Conservation (phyloP, 2,888 invertebrate genomes). For the Thera obeliscata region DNA sequence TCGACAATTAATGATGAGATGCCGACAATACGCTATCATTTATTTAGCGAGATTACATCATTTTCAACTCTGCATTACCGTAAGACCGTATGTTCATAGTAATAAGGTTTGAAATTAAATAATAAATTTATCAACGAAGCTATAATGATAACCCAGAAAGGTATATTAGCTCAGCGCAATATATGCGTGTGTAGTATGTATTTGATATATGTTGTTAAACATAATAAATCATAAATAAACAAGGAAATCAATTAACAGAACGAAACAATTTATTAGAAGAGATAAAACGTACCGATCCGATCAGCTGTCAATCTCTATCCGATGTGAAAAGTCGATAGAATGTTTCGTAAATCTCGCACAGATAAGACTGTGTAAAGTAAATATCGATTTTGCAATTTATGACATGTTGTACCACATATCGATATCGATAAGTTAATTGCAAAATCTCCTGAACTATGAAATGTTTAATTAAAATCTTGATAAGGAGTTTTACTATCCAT, state of each 20-base stretch:
- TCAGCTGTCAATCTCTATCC: constrained; percentile 57
- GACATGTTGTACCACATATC: constrained; percentile 27
- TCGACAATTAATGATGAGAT: constrained; percentile 58
- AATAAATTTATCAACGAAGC: constrained; percentile 5
- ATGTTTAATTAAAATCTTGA: constrained; percentile 40
- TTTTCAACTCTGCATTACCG: constrained; percentile 10
- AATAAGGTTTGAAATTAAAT: constrained; percentile 23
- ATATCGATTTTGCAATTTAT: constrained; percentile 31
- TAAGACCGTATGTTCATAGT: constrained; percentile 11
- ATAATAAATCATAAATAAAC: constrained; percentile 51
- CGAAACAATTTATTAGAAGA: constrained; percentile 48
- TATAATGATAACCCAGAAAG: constrained; percentile 21
- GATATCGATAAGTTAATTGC: constrained; percentile 25
- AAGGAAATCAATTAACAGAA: constrained; percentile 59
- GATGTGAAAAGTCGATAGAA: constrained; percentile 43
- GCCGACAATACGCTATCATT: constrained; percentile 54
- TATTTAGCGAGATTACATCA: constrained; percentile 52
- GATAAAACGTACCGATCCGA: constrained; percentile 58
- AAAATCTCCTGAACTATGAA: constrained; percentile 30
- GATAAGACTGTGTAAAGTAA: constrained; percentile 25
- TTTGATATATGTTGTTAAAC: constrained; percentile 40
- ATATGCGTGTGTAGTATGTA: neutral
- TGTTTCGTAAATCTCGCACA: constrained; percentile 26
- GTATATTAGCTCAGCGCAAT: neutral
- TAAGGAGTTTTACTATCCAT: constrained; percentile 32